Evolutionary conservation across 2,113 vertebrate species (phyloP).

Genomic region (Vulpes lagopus): DNA sequence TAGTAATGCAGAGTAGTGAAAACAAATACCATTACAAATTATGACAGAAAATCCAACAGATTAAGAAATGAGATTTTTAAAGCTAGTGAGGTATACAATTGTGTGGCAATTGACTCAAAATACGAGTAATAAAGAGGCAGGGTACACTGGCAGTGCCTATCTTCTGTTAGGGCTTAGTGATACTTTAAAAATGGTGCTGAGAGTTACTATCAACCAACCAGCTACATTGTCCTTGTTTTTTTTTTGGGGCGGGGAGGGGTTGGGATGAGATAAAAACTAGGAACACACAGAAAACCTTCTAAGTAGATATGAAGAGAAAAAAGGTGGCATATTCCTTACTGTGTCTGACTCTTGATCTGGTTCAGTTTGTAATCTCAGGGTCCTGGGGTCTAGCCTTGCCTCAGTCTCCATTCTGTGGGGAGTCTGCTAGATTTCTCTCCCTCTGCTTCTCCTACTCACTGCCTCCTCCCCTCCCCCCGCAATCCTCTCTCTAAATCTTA

Average conservation of each 20-base stretch:
- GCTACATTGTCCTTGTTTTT: not conserved
- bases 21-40: not conserved
- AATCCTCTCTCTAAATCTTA: not conserved
- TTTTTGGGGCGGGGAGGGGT: no score
- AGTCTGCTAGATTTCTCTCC: not conserved
- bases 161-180: not conserved
- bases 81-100: not conserved
- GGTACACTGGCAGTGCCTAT: rapidly evolving
- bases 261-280: not conserved
- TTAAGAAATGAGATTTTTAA: not conserved
- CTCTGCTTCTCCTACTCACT: not conserved
- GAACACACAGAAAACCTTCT: not conserved
- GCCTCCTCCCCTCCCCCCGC: not conserved
- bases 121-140: not conserved
- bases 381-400: not conserved
- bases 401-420: not conserved
- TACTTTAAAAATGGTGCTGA: no score
- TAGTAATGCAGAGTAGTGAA: not conserved
- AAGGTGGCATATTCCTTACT: not conserved
- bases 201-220: not conserved
- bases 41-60: not conserved
- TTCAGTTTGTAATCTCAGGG: not conserved
- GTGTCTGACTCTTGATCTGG: not conserved
- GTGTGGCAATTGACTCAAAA: not conserved
- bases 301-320: not conserved